Conservation (phyloP, 2,888 invertebrate species). For the Sialis lutaria region DNA sequence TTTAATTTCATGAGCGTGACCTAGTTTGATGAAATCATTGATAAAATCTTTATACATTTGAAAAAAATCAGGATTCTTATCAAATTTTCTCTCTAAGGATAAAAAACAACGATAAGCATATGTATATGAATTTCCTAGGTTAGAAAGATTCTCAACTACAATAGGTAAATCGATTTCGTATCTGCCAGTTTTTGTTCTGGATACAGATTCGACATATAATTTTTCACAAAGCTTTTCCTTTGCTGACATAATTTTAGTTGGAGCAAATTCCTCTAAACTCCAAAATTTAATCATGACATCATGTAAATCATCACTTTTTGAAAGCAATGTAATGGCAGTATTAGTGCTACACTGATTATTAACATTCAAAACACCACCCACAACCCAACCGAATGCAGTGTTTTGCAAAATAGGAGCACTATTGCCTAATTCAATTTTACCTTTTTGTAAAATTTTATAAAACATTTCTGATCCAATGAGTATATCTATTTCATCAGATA, state of each 20-base stretch:
- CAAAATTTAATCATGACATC: not conserved
- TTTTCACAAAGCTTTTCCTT: not conserved
- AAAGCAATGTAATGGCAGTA: no score
- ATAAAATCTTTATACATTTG: slow-evolving; percentile 9
- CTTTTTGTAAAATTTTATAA: not conserved
- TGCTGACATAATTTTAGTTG: not conserved
- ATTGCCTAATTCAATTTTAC: not conserved
- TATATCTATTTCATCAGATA: not conserved
- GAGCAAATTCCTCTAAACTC: not conserved
- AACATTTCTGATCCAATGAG: not conserved
- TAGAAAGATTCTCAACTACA: slow-evolving; percentile 4
- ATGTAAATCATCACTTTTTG: no score
- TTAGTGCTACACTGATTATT: no score
- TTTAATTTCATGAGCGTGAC: slow-evolving; percentile 9
- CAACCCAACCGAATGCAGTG: not conserved
- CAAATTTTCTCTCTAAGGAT: slow-evolving; percentile 8
- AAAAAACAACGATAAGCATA: slow-evolving; percentile 8
- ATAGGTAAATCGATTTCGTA: not conserved
- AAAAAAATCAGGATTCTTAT: slow-evolving; percentile 6
- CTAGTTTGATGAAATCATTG: slow-evolving; percentile 9
- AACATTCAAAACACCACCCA: not conserved
- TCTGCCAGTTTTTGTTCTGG: not conserved
- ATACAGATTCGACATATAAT: not conserved
- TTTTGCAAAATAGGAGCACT: not conserved
- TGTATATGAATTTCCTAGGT: slow-evolving; percentile 7